These are phyloP conservation scores for Drosophila kanekoi DNA, from an alignment of 2,888 invertebrate genomes.

Conservation along the genomic window DNA sequence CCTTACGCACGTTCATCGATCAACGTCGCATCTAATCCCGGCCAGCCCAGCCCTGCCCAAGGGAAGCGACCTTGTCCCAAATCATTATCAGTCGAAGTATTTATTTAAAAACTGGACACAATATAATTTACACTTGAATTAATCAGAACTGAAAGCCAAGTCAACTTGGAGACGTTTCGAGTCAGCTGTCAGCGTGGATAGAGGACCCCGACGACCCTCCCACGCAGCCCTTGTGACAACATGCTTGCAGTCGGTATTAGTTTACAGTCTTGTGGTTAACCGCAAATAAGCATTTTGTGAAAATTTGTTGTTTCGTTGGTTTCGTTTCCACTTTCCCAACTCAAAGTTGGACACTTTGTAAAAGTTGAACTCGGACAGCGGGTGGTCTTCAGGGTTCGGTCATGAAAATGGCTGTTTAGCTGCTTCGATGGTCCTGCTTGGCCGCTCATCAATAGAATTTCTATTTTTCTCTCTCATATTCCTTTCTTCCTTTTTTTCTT, in stretches of 20 bases:
- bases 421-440: slow-evolving; percentile 41
- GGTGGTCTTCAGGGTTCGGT: not conserved
- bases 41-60: slow-evolving; percentile 1
- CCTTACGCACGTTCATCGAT: slow-evolving; percentile 35
- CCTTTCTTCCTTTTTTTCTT: not conserved
- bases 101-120: slow-evolving; percentile 20
- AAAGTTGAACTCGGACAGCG: slow-evolving; percentile 50
- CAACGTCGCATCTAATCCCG: slow-evolving; percentile 24
- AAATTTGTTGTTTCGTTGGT: slow-evolving; percentile 67
- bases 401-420: slow-evolving; percentile 33
- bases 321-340: slow-evolving; percentile 45
- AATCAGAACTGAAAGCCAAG: slow-evolving; percentile 57
- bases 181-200: slow-evolving; percentile 56
- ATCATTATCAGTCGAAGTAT: slow-evolving; percentile 35
- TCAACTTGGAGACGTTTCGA: slow-evolving; percentile 37
- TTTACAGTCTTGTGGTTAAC: slow-evolving; percentile 77
- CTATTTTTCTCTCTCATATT: slow-evolving; percentile 28
- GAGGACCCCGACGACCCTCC: not conserved
- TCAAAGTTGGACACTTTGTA: slow-evolving; percentile 57
- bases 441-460: slow-evolving; percentile 49
- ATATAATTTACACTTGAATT: slow-evolving; percentile 67
- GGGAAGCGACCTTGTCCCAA: slow-evolving; percentile 45
- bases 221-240: slow-evolving; percentile 23
- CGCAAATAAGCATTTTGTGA: slow-evolving; percentile 75
- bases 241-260: slow-evolving; percentile 48